Conservation (phyloP, 2,797 vertebrate genomes). For the Diplodus puntazzo region DNA sequence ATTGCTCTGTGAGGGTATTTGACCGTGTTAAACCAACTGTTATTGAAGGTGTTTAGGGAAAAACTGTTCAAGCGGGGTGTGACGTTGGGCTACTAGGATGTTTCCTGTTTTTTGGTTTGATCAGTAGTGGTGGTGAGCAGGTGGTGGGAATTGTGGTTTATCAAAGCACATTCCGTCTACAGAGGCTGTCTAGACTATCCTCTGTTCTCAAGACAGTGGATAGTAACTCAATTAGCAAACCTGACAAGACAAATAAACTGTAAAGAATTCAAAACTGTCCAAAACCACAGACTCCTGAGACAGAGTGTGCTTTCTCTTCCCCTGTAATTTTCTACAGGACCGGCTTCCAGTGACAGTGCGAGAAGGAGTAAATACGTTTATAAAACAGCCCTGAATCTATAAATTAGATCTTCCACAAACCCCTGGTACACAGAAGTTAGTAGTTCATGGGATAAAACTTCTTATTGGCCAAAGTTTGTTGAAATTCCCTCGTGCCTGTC, state of each 20-base stretch:
- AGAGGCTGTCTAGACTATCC: conserved; percentile 30
- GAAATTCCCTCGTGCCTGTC: conserved; percentile 56
- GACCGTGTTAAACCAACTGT: conserved; percentile 30
- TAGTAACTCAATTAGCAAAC: conserved; percentile 15
- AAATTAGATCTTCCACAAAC: conserved; percentile 2
- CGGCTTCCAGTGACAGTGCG: conserved; percentile 73
- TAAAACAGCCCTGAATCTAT: not conserved
- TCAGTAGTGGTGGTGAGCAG: conserved; percentile 56
- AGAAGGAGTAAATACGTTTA: not conserved
- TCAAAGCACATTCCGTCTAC: conserved; percentile 67
- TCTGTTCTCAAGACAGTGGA: conserved; percentile 4
- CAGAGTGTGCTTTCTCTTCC: conserved; percentile 58
- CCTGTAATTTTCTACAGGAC: conserved; percentile 50
- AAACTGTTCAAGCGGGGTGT: conserved; percentile 23
- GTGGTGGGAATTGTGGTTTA: conserved; percentile 61
- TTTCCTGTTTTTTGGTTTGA: conserved; percentile 68
- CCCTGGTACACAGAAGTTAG: not conserved
- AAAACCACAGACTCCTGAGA: conserved; percentile 46
- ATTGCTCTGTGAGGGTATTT: conserved; percentile 58
- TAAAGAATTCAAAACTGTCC: not conserved
- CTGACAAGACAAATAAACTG: conserved; percentile 20
- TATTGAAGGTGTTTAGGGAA: conserved; percentile 3
- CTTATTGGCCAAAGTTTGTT: conserved; percentile 14
- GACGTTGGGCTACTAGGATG: conserved; percentile 36
- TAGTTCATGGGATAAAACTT: conserved; percentile 3